Conservation (phyloP, 2,888 invertebrate species). For the Chrysolina americana region DNA sequence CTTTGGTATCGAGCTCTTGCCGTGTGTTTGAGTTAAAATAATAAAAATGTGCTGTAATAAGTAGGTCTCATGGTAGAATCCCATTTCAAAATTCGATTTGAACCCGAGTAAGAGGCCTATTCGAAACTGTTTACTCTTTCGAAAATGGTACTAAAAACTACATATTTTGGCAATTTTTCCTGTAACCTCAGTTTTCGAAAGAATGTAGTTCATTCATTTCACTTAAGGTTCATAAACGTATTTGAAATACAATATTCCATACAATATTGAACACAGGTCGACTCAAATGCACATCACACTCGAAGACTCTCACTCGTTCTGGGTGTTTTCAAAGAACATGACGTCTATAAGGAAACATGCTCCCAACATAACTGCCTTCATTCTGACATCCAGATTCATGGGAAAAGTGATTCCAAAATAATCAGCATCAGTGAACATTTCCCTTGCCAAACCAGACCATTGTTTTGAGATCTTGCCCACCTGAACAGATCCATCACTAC, state of each 20-base stretch:
- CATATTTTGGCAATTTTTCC: neutral
- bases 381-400: conserved; percentile 87
- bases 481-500: conserved; percentile 81
- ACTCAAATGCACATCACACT: neutral
- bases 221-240: neutral
- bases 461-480: conserved; percentile 92
- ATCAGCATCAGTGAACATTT: conserved; percentile 89
- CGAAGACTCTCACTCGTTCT: neutral
- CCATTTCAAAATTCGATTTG: no score
- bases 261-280: neutral
- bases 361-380: conserved; percentile 85
- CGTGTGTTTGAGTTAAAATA: no score
- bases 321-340: conserved; percentile 57
- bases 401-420: conserved; percentile 94
- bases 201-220: neutral
- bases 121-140: no score
- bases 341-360: conserved; percentile 68
- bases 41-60: no score
- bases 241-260: neutral
- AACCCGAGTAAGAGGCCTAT: no score
- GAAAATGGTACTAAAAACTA: no score
- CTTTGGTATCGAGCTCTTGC: no score
- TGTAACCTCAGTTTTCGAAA: conserved; percentile 1
- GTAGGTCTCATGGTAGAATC: no score
- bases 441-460: conserved; percentile 88